phyloP scores from a whole-genome alignment of 2,113 vertebrate genomes.

The Rhineura floridana region DNA sequence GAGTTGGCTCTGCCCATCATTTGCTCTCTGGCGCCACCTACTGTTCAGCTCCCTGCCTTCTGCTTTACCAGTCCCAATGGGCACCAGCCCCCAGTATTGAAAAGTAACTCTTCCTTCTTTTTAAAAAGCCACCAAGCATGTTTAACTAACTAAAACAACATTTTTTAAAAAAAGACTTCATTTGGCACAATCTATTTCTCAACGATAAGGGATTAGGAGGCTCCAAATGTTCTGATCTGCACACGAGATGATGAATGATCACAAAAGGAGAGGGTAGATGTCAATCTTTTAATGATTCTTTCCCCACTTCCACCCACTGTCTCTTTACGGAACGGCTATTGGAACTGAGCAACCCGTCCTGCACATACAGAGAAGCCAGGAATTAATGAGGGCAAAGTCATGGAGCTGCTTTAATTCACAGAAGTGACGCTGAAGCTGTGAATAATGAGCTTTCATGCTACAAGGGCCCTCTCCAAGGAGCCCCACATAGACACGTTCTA shows the following conservation, averaged over 20 bases:
- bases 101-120: no score
- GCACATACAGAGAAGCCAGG: conserved; percentile 11
- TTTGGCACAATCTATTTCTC: not conserved
- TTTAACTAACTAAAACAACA: not conserved
- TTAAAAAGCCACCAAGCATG: not conserved
- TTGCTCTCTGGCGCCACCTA: no score
- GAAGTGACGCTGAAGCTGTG: conserved; percentile 39
- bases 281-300: not conserved
- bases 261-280: not conserved
- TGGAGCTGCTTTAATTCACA: conserved; percentile 30
- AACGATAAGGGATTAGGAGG: not conserved
- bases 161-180: not conserved
- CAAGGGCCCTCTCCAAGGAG: conserved; percentile 15
- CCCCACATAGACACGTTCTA: conserved; percentile 15
- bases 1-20: no score
- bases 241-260: not conserved
- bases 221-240: not conserved
- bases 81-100: no score
- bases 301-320: not conserved
- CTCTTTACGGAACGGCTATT: not conserved
- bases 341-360: not conserved
- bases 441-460: conserved; percentile 27
- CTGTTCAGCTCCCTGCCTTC: no score
- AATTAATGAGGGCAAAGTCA: conserved; percentile 39
- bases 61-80: no score